A percentile compares a stretch with the other conserved stretches of the same genome.
phyloP scores from a whole-genome alignment of 1,140 invertebrate genomes.

The Trichogramma pretiosum region DNA sequence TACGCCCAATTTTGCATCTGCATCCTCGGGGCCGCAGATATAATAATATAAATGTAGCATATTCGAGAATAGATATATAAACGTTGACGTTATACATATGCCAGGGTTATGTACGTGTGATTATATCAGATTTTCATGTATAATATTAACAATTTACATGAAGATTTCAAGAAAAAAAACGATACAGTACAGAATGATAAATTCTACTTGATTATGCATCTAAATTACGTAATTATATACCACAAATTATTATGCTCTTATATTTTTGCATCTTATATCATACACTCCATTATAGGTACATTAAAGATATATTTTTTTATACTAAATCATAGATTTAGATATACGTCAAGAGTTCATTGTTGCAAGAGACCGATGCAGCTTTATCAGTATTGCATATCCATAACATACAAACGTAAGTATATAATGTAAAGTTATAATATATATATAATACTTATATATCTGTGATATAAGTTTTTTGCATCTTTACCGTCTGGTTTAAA shows the following conservation, averaged over 20 bases:
- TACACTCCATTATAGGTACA: no score
- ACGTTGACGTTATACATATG: slow-evolving; percentile 39
- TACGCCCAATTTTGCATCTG: slow-evolving; percentile 37
- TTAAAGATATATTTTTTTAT: slow-evolving; percentile 15
- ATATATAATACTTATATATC: slow-evolving; percentile 16
- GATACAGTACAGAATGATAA: slow-evolving; percentile 52
- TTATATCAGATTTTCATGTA: slow-evolving; percentile 36
- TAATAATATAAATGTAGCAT: slow-evolving; percentile 30
- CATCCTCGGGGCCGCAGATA: slow-evolving; percentile 38
- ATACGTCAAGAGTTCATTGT: slow-evolving; percentile 4
- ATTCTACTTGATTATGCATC: slow-evolving; percentile 40
- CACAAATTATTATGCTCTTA: slow-evolving; percentile 11
- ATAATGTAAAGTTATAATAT: slow-evolving; percentile 35
- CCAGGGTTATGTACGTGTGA: slow-evolving; percentile 37
- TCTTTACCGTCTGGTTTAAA: no score
- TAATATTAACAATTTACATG: slow-evolving; percentile 42
- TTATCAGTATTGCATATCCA: slow-evolving; percentile 13
- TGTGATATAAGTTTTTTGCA: no score
- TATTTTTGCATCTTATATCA: slow-evolving; percentile 14
- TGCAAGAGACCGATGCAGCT: no score
- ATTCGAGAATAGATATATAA: slow-evolving; percentile 35
- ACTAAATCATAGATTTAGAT: slow-evolving; percentile 13
- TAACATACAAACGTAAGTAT: slow-evolving; percentile 50
- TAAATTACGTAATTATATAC: slow-evolving; percentile 27
- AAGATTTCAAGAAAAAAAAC: slow-evolving; percentile 43